Evolutionary conservation across 2,888 invertebrate species (phyloP).

Genomic region (Agriotes lineatus): DNA sequence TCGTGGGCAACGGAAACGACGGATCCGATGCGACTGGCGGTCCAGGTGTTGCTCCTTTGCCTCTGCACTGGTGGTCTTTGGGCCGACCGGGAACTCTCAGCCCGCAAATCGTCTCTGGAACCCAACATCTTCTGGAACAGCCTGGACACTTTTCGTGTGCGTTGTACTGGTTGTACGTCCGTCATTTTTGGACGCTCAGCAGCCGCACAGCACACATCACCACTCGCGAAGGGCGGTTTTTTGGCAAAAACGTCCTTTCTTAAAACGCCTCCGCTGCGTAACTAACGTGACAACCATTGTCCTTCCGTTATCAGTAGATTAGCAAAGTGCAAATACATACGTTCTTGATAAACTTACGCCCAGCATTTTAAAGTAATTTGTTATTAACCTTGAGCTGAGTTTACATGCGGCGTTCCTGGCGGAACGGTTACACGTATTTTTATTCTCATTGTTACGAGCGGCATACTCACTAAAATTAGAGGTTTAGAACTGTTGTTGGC

Average conservation of each 20-base stretch:
- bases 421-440: too few species aligned
- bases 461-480: too few species aligned
- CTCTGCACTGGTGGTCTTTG: constrained; percentile 34
- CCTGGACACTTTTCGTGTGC: constrained; percentile 27
- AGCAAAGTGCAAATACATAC: constrained; percentile 38
- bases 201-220: constrained; percentile 1
- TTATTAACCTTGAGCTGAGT: neutral
- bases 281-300: constrained; percentile 34
- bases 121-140: constrained; percentile 33
- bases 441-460: too few species aligned
- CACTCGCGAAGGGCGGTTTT: neutral
- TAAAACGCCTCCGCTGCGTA: constrained; percentile 8
- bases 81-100: neutral
- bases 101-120: constrained; percentile 24
- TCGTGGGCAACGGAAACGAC: constrained; percentile 35
- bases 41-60: constrained; percentile 49
- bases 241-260: neutral
- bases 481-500: too few species aligned
- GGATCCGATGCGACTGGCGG: constrained; percentile 33
- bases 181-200: constrained; percentile 3
- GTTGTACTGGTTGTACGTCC: too few species aligned
- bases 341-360: constrained; percentile 34
- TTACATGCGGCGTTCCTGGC: neutral
- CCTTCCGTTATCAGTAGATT: constrained; percentile 39
- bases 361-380: constrained; percentile 13